Percentiles rank a stretch among this genome's conserved stretches.
These are phyloP conservation scores for Kryptolebias marmoratus DNA, from an alignment of 2,113 vertebrate species.

Conservation along the genomic window DNA sequence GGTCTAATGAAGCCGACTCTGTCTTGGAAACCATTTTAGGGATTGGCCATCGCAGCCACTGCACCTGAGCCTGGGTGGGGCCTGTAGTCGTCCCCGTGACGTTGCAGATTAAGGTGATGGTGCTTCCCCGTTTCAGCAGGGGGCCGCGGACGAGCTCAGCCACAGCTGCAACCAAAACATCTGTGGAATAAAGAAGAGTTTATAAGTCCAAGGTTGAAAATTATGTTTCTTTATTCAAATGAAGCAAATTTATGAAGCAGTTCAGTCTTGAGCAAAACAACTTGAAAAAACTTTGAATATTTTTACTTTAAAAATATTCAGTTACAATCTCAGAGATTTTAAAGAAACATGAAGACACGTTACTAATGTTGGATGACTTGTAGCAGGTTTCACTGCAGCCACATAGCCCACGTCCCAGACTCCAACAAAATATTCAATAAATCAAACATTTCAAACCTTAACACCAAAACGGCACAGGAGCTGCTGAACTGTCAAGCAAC, in stretches of 20 bases:
- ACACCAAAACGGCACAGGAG: neutral
- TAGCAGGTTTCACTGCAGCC: no score
- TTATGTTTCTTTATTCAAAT: no score
- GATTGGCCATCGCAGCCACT: slow-evolving; percentile 81
- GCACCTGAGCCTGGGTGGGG: slow-evolving; percentile 78
- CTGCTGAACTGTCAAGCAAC: neutral
- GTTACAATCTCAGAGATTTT: no score
- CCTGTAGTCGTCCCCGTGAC: slow-evolving; percentile 79
- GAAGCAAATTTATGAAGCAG: neutral
- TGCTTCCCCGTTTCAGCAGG: slow-evolving; percentile 83
- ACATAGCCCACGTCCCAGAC: no score
- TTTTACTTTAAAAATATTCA: no score
- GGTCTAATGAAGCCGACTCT: neutral
- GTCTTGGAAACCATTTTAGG: slow-evolving; percentile 28
- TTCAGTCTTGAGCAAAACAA: neutral
- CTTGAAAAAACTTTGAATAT: neutral
- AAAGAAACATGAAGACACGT: no score
- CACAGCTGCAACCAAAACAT: slow-evolving; percentile 77
- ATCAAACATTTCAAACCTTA: neutral
- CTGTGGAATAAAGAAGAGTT: slow-evolving; percentile 58
- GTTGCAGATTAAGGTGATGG: slow-evolving; percentile 85
- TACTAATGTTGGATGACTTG: no score
- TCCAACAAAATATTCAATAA: neutral
- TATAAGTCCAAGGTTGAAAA: no score
- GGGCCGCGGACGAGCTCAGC: slow-evolving; percentile 77